Conservation (phyloP, 2,113 vertebrate species). For the Siniperca knerii region DNA sequence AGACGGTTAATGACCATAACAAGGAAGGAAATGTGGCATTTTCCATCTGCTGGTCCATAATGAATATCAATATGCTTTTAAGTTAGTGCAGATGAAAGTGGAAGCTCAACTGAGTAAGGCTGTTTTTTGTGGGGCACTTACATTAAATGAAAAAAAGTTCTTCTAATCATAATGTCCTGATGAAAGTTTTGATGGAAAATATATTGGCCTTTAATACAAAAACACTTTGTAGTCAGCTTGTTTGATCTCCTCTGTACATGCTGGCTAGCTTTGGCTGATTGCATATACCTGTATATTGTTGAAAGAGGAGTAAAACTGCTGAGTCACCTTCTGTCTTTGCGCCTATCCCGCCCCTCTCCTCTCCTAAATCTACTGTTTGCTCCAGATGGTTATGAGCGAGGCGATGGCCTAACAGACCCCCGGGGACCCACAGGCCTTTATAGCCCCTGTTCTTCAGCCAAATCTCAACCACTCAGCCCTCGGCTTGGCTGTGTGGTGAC, state of each 20-base stretch:
- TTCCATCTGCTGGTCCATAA: conserved; percentile 71
- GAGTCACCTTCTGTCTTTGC: conserved; percentile 25
- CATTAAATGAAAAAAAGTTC: conserved; percentile 59
- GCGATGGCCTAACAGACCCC: conserved; percentile 28
- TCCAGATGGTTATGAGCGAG: conserved; percentile 36
- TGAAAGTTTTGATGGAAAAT: conserved; percentile 60
- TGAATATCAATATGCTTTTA: conserved; percentile 73
- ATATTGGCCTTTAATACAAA: conserved; percentile 61
- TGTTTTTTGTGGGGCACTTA: conserved; percentile 52
- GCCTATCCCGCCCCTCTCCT: neutral
- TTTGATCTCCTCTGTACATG: conserved; percentile 56
- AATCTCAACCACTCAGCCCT: conserved; percentile 18
- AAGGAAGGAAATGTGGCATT: conserved; percentile 60
- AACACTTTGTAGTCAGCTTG: conserved; percentile 56
- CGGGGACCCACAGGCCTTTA: conserved; percentile 36
- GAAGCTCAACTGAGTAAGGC: conserved; percentile 37
- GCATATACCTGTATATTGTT: conserved; percentile 41
- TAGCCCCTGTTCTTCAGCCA: conserved; percentile 21
- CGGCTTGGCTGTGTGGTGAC: conserved; percentile 19
- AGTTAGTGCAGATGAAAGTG: conserved; percentile 64
- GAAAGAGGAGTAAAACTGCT: conserved; percentile 59
- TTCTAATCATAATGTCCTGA: conserved; percentile 64
- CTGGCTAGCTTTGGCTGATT: conserved; percentile 41
- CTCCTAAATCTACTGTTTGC: conserved; percentile 31
- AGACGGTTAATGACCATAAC: conserved; percentile 66